These are phyloP conservation scores for Glaucomys volans DNA, from an alignment of 2,113 vertebrate genomes.

Conservation along the genomic window DNA sequence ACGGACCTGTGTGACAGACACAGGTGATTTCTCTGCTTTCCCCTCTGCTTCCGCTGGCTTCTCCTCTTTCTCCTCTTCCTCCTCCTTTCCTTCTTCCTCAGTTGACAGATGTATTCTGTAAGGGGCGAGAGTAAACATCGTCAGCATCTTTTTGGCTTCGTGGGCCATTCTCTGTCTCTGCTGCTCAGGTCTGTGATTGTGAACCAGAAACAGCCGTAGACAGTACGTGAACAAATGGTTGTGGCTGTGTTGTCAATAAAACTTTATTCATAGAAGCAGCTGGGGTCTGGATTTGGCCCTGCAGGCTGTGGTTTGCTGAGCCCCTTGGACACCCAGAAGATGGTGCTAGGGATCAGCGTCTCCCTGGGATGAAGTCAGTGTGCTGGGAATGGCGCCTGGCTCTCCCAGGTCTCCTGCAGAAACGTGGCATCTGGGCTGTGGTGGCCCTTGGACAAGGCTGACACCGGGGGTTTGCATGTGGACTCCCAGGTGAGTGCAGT, in stretches of 20 bases:
- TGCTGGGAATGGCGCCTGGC: neutral
- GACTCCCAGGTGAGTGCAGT: neutral
- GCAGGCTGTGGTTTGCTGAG: neutral
- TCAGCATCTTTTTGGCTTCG: neutral
- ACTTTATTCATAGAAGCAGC: conserved; percentile 38
- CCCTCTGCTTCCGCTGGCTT: rapidly evolving
- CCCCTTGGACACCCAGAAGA: neutral
- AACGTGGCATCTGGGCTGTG: neutral
- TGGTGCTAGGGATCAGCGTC: neutral
- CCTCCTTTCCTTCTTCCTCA: neutral
- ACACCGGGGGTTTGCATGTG: neutral
- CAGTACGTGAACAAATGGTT: neutral
- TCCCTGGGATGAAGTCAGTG: neutral
- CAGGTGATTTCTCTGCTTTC: neutral
- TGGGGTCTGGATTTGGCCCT: neutral
- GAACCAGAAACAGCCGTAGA: neutral
- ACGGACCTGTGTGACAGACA: neutral
- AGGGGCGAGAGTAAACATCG: neutral
- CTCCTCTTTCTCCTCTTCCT: neutral
- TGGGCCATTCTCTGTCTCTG: rapidly evolving
- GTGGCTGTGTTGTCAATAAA: neutral
- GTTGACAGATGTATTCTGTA: neutral
- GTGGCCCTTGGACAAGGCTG: neutral
- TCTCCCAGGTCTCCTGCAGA: too few relatives aligned
- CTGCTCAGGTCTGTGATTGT: neutral